Evolutionary conservation across 1,140 invertebrate species (phyloP), one percentile per base, ranked within the genome.

Genomic region (Rhizoglyphus robini): DNA sequence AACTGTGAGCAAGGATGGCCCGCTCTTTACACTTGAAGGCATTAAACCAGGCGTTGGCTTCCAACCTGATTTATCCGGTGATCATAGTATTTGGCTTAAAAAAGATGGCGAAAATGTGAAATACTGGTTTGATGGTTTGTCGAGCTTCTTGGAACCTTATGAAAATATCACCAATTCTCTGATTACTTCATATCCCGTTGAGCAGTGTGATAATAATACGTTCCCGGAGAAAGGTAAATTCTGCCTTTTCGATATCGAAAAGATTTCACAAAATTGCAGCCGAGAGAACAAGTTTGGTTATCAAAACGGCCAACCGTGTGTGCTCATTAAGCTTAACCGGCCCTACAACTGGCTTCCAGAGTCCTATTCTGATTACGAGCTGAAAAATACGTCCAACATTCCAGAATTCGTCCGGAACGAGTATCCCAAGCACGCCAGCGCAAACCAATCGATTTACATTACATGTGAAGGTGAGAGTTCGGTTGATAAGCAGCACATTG

Each of bases 21-120:
- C n/a, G n/a, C 48, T 29, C 3, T 20, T 27, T 51, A 8, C 41
- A n/a, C 15, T 29, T 48, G 27, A 2, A n/a, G 61, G n/a, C n/a
- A 2, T 73, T n/a, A n/a, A n/a, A 77, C n/a, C 73, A 85, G 89
- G 88, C 74, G 81, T 96, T 72, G 91, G 91, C 69, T 96, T 95
- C 79, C 81, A 91, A 72, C 92, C 93, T 62, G 88, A 90, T 83
- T 90, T 91, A 38, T 84, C 86, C 69, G 81, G 83, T 66, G 83
- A 83, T 65, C 90, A 92, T 77, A 85, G 92, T 71, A 90, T 96
- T 74, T 90, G 90, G 85, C 94, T 92, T 80, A 85, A 85, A 75
- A 27, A 67, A 32, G 63, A 88, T 69, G 79, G 83, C 72, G 84
- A 86, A 58, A 89, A 88, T 71, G 85, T 83, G 73, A 79, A 84